phyloP scores from a whole-genome alignment of 35 echinoderm and acorn worm genomes.

The Apostichopus parvimensis region DNA sequence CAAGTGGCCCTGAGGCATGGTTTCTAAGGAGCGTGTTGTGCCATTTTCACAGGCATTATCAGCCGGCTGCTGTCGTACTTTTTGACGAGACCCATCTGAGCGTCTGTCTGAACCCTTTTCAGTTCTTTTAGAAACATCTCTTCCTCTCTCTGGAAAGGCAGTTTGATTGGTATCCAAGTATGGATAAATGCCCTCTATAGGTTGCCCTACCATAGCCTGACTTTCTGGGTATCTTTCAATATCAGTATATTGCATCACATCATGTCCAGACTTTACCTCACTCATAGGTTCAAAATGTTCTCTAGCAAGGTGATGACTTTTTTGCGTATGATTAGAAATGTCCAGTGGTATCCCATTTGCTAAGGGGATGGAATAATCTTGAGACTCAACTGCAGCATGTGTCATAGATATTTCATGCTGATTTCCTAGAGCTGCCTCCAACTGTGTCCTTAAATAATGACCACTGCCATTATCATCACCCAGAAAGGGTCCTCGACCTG shows the following conservation, averaged over 20 bases:
- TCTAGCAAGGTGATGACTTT: not conserved
- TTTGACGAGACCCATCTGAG: not conserved
- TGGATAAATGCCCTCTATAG: not conserved
- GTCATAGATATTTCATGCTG: not conserved
- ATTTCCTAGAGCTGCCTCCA: not conserved
- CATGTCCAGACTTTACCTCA: not conserved
- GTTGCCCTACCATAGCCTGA: not conserved
- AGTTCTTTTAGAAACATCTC: not conserved
- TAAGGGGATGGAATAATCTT: too few species aligned
- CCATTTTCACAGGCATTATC: not conserved
- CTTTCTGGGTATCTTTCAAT: not conserved
- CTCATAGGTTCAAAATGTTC: not conserved
- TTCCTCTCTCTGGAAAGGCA: not conserved
- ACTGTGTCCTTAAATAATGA: not conserved
- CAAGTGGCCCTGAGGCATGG: slow-evolving; percentile 21
- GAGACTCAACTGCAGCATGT: not conserved
- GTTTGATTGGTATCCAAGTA: not conserved
- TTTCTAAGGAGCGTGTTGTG: not conserved
- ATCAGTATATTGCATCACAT: not conserved
- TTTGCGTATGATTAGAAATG: not conserved
- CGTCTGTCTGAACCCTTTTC: not conserved
- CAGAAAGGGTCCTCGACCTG: not conserved
- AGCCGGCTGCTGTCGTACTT: not conserved
- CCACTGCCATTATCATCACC: not conserved
- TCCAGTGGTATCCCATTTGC: not conserved